A percentile compares a stretch with the other conserved stretches of the same genome.
Evolutionary conservation across 2,888 invertebrate genomes (phyloP).

Genomic region (Halictus ligatus): DNA sequence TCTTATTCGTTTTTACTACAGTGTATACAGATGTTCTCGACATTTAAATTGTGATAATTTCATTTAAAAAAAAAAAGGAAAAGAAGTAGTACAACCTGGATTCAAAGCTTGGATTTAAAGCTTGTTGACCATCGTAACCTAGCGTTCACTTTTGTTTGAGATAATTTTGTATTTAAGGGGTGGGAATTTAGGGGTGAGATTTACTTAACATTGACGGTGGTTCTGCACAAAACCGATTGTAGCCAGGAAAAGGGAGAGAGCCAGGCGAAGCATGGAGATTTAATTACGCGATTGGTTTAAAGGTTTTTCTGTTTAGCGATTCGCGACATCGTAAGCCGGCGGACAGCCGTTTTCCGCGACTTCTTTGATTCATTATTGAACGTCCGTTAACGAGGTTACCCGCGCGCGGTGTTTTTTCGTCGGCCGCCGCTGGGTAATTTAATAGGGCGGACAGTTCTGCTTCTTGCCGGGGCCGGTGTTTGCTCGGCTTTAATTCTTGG

Average conservation of each 20-base stretch:
- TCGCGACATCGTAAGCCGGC: constrained; percentile 42
- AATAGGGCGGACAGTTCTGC: constrained; percentile 49
- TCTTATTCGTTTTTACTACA: neutral
- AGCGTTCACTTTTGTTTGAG: no score
- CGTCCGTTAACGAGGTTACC: constrained; percentile 56
- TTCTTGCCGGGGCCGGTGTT: constrained; percentile 20
- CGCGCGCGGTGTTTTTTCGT: constrained; percentile 42
- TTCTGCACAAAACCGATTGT: neutral
- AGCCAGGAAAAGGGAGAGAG: constrained; percentile 27
- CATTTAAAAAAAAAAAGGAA: no score
- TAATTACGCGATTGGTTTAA: constrained; percentile 71
- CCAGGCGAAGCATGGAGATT: constrained; percentile 55
- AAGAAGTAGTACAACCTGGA: no score
- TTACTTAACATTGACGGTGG: neutral
- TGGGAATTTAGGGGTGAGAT: no score
- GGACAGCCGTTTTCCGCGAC: constrained; percentile 34
- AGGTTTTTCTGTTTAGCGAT: constrained; percentile 55
- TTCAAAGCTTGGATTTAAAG: no score
- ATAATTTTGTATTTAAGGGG: no score
- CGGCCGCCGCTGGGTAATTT: constrained; percentile 46
- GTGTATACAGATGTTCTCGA: neutral
- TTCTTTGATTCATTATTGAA: constrained; percentile 60
- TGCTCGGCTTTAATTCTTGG: constrained; percentile 43
- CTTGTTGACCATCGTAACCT: no score
- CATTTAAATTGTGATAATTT: neutral